Evolutionary conservation across 2,888 invertebrate genomes (phyloP).

Genomic region (Tenodera sinensis): DNA sequence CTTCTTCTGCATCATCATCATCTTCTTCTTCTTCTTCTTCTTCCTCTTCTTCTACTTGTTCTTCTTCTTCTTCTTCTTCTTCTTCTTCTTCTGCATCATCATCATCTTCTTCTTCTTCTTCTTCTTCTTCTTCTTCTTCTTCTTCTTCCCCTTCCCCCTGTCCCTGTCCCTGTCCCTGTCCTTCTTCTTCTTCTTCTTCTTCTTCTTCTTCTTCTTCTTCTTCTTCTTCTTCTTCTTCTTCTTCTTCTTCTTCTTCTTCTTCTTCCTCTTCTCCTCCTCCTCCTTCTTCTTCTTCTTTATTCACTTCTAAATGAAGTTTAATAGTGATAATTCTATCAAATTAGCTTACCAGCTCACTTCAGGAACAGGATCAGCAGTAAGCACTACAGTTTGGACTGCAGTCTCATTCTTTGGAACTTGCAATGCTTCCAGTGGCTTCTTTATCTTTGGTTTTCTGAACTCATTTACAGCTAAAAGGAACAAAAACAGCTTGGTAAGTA

Average conservation of each 20-base stretch:
- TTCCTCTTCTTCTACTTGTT: too few species aligned
- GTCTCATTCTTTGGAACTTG: conserved; percentile 67
- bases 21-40: too few species aligned
- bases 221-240: not conserved
- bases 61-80: too few species aligned
- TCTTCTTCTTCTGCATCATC: too few species aligned
- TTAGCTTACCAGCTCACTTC: conserved; percentile 71
- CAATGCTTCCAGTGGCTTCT: conserved; percentile 62
- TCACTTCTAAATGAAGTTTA: not conserved
- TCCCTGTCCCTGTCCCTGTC: too few species aligned
- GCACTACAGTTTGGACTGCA: conserved; percentile 64
- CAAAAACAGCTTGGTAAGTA: not conserved
- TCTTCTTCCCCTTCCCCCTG: too few species aligned
- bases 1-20: too few species aligned
- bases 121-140: too few species aligned
- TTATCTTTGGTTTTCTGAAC: conserved; percentile 72
- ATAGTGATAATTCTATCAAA: not conserved
- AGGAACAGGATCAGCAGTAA: conserved; percentile 87
- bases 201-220: too few species aligned
- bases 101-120: too few species aligned
- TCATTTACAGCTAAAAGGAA: conserved; percentile 64
- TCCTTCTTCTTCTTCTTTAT: not conserved
- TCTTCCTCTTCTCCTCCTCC: not conserved
- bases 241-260: not conserved
- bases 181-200: too few species aligned